These are phyloP conservation scores for Salminus brasiliensis DNA, from an alignment of 2,113 vertebrate genomes.

Conservation along the genomic window DNA sequence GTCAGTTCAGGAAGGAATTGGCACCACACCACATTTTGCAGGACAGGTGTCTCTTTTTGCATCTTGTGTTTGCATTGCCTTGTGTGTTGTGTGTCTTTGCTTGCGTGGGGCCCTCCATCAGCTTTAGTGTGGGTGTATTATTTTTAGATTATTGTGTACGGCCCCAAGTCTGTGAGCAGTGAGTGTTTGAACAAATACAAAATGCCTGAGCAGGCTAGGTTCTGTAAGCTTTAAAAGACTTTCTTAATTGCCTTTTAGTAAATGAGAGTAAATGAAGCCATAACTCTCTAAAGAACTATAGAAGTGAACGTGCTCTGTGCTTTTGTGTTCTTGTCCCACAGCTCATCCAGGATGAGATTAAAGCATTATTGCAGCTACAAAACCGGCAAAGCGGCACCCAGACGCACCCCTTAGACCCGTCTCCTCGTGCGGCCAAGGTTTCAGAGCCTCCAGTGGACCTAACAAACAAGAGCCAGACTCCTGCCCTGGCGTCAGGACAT, in stretches of 20 bases:
- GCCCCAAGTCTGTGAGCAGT: too few species aligned
- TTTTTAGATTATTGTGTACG: background rate
- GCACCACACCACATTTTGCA: background rate
- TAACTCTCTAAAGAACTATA: background rate
- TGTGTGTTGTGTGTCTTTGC: background rate
- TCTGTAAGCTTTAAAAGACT: background rate
- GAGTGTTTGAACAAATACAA: background rate
- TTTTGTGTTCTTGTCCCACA: slow-evolving; percentile 55
- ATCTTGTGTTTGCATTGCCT: background rate
- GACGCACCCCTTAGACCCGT: slow-evolving; percentile 52
- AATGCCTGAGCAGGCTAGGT: background rate
- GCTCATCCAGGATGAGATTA: slow-evolving; percentile 95
- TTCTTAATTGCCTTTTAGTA: background rate
- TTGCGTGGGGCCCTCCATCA: background rate
- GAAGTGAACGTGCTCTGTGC: background rate
- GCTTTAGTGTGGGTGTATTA: background rate
- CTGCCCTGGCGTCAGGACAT: slow-evolving; percentile 52
- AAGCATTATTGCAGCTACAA: slow-evolving; percentile 85
- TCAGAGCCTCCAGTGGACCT: slow-evolving; percentile 58
- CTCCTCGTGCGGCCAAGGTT: slow-evolving; percentile 50
- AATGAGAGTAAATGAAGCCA: background rate
- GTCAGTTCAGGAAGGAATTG: slow-evolving; percentile 63
- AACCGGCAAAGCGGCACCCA: slow-evolving; percentile 65
- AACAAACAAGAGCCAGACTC: slow-evolving; percentile 43
- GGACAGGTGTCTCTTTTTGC: background rate